A percentile compares a stretch with the other conserved stretches of the same genome.
Evolutionary conservation across 2,113 vertebrate species (phyloP).

Genomic region (Hystrix brachyura): DNA sequence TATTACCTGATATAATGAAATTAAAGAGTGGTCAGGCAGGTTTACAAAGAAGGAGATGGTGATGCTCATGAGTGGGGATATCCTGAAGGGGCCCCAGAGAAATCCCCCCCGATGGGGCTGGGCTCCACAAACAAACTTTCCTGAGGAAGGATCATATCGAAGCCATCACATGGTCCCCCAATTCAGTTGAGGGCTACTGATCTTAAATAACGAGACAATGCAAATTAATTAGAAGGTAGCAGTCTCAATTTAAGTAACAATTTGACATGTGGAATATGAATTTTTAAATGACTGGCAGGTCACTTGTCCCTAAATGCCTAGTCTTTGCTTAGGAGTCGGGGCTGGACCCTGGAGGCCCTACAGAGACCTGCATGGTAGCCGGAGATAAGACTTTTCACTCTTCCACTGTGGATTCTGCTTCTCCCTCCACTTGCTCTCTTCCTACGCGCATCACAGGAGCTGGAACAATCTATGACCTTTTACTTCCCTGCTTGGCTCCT

Average conservation of each 20-base stretch:
- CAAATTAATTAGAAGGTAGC: not conserved
- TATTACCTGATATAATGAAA: not conserved
- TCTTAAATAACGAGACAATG: not conserved
- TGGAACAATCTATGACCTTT: not conserved
- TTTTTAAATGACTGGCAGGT: not conserved
- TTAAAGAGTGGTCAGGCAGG: not conserved
- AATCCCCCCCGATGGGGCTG: not conserved
- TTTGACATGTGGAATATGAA: not conserved
- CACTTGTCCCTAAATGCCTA: not conserved
- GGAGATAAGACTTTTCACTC: not conserved
- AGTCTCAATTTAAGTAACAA: not conserved
- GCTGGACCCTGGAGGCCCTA: not conserved
- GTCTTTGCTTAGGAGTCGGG: not conserved
- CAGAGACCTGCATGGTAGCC: not conserved
- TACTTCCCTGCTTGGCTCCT: not conserved
- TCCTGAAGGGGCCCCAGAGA: not conserved
- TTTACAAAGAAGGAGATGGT: not conserved
- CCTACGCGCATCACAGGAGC: fast-evolving
- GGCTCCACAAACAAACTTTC: not conserved
- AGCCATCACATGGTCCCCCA: not conserved
- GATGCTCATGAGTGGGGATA: not conserved
- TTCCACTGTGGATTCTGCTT: not conserved
- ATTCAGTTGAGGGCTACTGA: not conserved
- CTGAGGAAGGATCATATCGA: not conserved
- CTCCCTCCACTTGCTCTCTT: not conserved